Evolutionary conservation across 2,888 invertebrate genomes (phyloP), one percentile per base, ranked within the genome.

Genomic region (Phyllotreta cruciferae): DNA sequence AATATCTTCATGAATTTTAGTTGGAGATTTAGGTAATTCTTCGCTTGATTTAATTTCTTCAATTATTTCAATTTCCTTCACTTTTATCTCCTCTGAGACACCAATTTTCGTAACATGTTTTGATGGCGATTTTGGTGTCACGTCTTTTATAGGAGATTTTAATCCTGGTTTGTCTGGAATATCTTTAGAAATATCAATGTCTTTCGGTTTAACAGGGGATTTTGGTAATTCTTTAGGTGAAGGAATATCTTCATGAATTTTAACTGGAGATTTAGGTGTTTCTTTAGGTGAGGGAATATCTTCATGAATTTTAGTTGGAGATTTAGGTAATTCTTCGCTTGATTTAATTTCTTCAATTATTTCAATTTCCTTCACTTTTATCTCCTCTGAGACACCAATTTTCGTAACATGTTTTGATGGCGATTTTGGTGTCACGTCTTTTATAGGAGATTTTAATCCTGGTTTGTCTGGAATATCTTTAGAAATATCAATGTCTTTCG

Each of bases 181-280:
- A 6, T 6, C 11, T 42, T 42, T n/a, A 9, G 42, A 6, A 42
- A 9, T 42, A 9, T 42, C 42, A 6, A 42, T 6, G 5, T 42
- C 42, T 6, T 42, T n/a, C 0, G 54, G 41, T 6, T 42, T 54
- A 6, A 39, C 9, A 34, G 8, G 41, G 42, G 54, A 53, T 37
- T 53, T 53, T 38, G 38, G 11, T 3, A 5, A 9, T 0, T 39
- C 53, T 7, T 37, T 53, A 11, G 36, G 53, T 2, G 39, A 13
- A 9, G 38, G 34, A 6, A 9, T 14, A 10, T 39, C 50, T 9
- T 1, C 36, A 0, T 37, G 53, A 6, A 42, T n/a, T 13, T 41
- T 55, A 3, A 9, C 39, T 56, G 56, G 56, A 56, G 56, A 49
- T 13, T 52, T 49, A n/a, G 42, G 5, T 4, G 4, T 6, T 9